Evolutionary conservation across 2,113 vertebrate species (phyloP).

Genomic region (Mormyrus lacerda): DNA sequence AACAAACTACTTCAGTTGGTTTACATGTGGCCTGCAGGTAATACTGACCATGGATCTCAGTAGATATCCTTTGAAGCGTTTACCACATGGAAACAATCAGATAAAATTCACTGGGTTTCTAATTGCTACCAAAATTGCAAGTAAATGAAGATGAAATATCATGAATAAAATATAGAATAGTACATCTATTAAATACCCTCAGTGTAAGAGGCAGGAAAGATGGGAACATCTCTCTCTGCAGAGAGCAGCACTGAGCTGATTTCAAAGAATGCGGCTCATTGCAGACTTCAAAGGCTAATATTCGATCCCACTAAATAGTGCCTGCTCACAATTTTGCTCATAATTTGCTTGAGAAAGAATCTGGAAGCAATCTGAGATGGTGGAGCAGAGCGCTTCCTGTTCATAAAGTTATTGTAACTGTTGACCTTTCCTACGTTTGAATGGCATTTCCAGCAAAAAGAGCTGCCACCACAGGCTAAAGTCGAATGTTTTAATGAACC

Average conservation of each 20-base stretch:
- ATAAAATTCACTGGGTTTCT: neutral
- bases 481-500: constrained; percentile 49
- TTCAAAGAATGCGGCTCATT: constrained; percentile 38
- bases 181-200: neutral
- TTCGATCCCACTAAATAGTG: constrained; percentile 53
- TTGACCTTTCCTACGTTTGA: constrained; percentile 65
- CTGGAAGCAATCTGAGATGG: constrained; percentile 69
- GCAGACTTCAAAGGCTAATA: constrained; percentile 51
- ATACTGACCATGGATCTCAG: neutral
- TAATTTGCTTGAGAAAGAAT: constrained; percentile 55
- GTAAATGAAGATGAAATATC: neutral
- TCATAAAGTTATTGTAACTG: constrained; percentile 70
- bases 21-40: neutral
- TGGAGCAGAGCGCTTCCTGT: constrained; percentile 48
- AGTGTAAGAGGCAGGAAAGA: constrained; percentile 18
- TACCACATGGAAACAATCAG: neutral
- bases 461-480: constrained; percentile 45
- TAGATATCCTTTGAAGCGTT: neutral
- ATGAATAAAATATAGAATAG: constrained; percentile 3
- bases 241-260: constrained; percentile 35
- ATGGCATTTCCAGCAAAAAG: constrained; percentile 57
- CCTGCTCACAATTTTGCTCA: constrained; percentile 63
- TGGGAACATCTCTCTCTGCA: constrained; percentile 36
- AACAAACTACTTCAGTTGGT: neutral
- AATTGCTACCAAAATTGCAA: neutral